Base-by-base conservation (phyloP, 2,797 vertebrate species). In the Rhinoraja longicauda region DNA sequence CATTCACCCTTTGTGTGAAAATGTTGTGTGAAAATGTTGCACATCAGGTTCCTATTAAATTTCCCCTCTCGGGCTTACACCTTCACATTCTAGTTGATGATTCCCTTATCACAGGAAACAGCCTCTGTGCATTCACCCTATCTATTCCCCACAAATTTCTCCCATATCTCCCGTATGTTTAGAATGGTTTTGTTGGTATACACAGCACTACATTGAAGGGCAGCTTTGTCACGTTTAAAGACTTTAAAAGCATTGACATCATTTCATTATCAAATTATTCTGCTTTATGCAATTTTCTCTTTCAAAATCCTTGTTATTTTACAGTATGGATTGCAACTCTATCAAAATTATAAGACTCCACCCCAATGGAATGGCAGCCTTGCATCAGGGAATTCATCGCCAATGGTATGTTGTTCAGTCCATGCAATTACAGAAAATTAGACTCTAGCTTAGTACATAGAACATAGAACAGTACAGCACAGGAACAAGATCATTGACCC, bases 311-410 rank as follows among this genome's bases (percentile, higher is more conserved):
- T 93, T 94, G 45, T 93, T 94, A 36, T 96, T 94, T 97, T 93
- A 9, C 96, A 99, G 99, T 97, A 97, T 93, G 98, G 99, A 95
- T 97, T 98, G 97, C 98, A 98, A 93, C 97, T 99, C 94, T 98
- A 99, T 96, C 97, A 98, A 96, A 99, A 99, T 96, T 99, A 98
- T 94, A 96, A 98, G 94, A 97, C 97, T 94, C 98, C 98, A 5
- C 97, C 97, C 94, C 98, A 96, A 95, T 95, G 95, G 72, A 98
- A 96, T 98, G 97, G 96, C 94, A 95, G 95, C 94, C 95, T 94
- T 93, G 95, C 94, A 93, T 95, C 95, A 93, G 98, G 97, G 96
- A 98, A 96, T 95, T 36, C 96, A 78, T 98, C 98, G 93, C 97
- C 98, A 73, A 98, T 98, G 98, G 99, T 99, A 97, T 95, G 97